phyloP scores from a whole-genome alignment of 2,797 vertebrate genomes.

The Sebastes goodei region DNA sequence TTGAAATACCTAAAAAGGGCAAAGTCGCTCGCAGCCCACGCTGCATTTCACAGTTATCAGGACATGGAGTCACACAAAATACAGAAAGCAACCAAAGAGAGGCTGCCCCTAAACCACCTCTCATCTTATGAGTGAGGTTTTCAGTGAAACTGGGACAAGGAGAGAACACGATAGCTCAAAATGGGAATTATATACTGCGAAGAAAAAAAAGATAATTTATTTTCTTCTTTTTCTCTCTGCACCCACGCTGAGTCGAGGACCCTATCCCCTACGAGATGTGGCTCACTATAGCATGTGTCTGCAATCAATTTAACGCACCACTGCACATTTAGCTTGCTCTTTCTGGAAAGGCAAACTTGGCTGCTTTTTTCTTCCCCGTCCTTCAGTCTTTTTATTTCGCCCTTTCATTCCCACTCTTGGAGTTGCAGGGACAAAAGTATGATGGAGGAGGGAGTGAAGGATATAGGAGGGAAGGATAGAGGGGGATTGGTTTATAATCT shows the following conservation, averaged over 20 bases:
- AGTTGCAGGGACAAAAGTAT: slow-evolving; percentile 31
- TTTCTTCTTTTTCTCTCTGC: slow-evolving; percentile 43
- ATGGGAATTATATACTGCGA: slow-evolving; percentile 17
- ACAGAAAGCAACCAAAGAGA: slow-evolving; percentile 16
- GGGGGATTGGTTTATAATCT: slow-evolving; percentile 15
- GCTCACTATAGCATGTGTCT: slow-evolving; percentile 53
- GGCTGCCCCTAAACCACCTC: not conserved
- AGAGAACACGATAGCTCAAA: slow-evolving; percentile 8
- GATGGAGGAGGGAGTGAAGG: slow-evolving; percentile 15
- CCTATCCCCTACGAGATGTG: slow-evolving; percentile 37
- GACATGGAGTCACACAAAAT: slow-evolving; percentile 14
- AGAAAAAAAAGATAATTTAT: not conserved
- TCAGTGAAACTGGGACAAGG: not conserved
- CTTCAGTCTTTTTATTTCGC: slow-evolving; percentile 43
- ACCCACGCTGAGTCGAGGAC: slow-evolving; percentile 26
- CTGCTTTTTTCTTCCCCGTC: slow-evolving; percentile 34
- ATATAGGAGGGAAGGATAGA: not conserved
- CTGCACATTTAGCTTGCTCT: slow-evolving; percentile 68
- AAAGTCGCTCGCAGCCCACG: slow-evolving; percentile 36
- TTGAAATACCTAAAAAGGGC: slow-evolving; percentile 73
- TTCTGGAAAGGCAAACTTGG: slow-evolving; percentile 66
- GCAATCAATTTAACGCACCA: slow-evolving; percentile 75
- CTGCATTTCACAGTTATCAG: slow-evolving; percentile 27
- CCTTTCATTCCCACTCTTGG: slow-evolving; percentile 33
- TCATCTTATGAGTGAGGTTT: slow-evolving; percentile 10